A percentile compares a stretch with the other conserved stretches of the same genome.
Evolutionary conservation across 2,797 vertebrate species (phyloP).

Genomic region (Pelobates cultripes): DNA sequence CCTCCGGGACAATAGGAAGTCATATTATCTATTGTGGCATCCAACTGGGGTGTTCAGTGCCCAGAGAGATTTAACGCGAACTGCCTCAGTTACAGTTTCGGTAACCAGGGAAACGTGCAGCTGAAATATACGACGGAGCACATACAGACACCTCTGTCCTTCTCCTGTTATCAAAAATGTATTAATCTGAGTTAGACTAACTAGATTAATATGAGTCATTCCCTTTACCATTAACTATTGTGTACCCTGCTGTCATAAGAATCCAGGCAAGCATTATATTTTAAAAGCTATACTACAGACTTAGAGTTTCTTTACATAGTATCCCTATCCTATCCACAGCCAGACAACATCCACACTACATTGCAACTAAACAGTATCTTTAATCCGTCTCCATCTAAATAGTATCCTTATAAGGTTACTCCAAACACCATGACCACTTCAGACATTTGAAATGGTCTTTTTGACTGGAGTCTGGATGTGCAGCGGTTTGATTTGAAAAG

Average conservation of each 20-base stretch:
- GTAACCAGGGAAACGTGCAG: neutral
- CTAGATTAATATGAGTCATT: too few relatives aligned
- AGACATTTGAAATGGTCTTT: too few relatives aligned
- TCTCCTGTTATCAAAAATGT: neutral
- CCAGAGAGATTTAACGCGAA: neutral
- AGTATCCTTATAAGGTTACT: too few relatives aligned
- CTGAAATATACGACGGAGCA: neutral
- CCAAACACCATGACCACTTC: too few relatives aligned
- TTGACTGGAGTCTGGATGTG: too few relatives aligned
- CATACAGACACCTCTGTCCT: neutral
- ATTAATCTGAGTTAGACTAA: neutral
- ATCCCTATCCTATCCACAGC: neutral
- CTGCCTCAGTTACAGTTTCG: neutral
- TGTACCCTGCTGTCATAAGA: too few relatives aligned
- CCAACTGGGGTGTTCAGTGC: neutral
- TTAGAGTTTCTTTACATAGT: too few relatives aligned
- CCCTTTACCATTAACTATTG: too few relatives aligned
- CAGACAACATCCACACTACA: neutral
- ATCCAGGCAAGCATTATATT: too few relatives aligned
- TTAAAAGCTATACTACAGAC: too few relatives aligned
- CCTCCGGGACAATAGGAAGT: neutral
- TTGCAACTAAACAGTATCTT: neutral
- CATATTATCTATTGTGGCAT: conserved; percentile 1
- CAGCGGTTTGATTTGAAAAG: too few relatives aligned
- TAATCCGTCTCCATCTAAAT: too few relatives aligned